Conservation (phyloP, 1,140 invertebrate species). For the Rhynchophorus ferrugineus region DNA sequence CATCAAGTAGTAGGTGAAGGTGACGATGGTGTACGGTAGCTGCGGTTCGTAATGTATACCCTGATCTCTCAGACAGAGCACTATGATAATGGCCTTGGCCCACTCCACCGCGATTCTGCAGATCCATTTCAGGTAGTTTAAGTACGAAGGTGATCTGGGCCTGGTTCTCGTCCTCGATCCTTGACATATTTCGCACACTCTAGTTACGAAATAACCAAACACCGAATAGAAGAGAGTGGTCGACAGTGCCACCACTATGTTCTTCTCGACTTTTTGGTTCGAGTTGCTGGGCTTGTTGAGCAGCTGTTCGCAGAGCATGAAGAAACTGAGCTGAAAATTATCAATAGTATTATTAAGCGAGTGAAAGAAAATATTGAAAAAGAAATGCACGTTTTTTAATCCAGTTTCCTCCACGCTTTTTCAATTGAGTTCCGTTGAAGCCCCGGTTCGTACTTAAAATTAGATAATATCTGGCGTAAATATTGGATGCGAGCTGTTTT, state of each 20-base stretch:
- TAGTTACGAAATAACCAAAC: constrained; percentile 62
- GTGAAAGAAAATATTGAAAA: neutral
- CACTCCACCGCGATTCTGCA: constrained; percentile 71
- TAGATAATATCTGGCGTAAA: too few species aligned
- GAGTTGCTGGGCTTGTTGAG: constrained; percentile 20
- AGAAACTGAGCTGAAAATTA: constrained; percentile 35
- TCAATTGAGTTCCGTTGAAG: too few species aligned
- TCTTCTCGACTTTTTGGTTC: constrained; percentile 36
- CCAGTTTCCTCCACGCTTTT: too few species aligned
- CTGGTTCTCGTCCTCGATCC: constrained; percentile 44
- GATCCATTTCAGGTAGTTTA: constrained; percentile 62
- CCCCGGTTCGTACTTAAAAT: too few species aligned
- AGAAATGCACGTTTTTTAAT: too few species aligned
- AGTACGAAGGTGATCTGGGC: constrained; percentile 56
- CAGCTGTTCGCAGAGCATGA: constrained; percentile 30
- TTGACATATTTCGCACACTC: constrained; percentile 56
- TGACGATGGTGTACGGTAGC: constrained; percentile 51
- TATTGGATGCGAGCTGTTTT: too few species aligned
- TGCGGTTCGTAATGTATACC: constrained; percentile 65
- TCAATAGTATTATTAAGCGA: neutral
- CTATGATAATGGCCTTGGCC: constrained; percentile 66
- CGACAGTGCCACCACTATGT: constrained; percentile 57
- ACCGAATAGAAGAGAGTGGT: constrained; percentile 74
- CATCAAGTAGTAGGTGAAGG: constrained; percentile 49
- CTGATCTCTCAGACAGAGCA: constrained; percentile 65